Conservation (phyloP, 2,113 vertebrate genomes). For the Odontesthes bonariensis region DNA sequence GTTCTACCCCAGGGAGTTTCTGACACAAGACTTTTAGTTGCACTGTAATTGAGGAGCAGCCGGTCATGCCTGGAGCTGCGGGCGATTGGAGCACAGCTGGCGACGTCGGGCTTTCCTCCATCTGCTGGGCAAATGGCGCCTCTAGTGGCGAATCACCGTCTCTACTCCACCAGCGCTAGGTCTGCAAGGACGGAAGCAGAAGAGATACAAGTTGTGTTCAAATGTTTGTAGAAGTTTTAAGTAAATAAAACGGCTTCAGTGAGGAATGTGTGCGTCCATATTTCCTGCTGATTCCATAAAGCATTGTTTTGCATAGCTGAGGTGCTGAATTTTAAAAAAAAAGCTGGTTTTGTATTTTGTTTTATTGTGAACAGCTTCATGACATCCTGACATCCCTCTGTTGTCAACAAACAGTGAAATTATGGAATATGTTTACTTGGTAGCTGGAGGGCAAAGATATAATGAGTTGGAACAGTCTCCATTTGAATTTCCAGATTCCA, state of each 20-base stretch:
- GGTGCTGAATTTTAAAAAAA: background rate
- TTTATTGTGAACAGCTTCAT: slow-evolving; percentile 1
- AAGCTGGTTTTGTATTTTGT: slow-evolving; percentile 17
- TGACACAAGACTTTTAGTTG: background rate
- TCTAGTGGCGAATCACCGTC: background rate
- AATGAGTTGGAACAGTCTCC: too few species aligned
- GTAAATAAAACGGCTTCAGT: too few species aligned
- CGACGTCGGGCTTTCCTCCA: slow-evolving; percentile 1
- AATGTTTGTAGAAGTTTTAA: too few species aligned
- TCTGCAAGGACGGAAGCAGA: slow-evolving; percentile 32
- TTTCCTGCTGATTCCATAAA: background rate
- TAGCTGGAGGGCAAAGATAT: background rate
- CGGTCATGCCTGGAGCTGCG: background rate
- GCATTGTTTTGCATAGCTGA: slow-evolving; percentile 22
- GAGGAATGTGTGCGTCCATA: background rate
- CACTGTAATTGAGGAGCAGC: background rate
- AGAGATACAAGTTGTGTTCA: background rate
- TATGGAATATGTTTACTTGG: slow-evolving; percentile 5
- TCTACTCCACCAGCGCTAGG: slow-evolving; percentile 38
- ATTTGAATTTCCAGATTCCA: too few species aligned
- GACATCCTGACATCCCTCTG: background rate
- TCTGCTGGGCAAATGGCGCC: slow-evolving; percentile 12
- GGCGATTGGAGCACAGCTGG: slow-evolving; percentile 17
- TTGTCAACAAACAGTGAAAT: background rate
- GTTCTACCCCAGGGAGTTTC: background rate